Conservation (phyloP, 2,113 vertebrate species). For the Corythaeola cristata region DNA sequence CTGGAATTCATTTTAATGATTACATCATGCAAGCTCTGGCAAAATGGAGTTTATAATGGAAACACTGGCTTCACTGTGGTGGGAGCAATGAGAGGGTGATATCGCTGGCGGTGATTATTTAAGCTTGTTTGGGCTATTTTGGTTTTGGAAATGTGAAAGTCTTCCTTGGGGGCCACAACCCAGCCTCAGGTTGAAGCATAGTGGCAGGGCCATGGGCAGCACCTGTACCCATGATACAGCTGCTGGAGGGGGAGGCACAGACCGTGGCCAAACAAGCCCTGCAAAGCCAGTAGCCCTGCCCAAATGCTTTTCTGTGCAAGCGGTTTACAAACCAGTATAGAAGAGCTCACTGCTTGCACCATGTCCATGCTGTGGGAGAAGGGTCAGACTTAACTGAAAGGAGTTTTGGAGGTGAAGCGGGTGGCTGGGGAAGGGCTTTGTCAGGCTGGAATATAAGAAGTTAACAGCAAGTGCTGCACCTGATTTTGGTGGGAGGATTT, state of each 20-base stretch:
- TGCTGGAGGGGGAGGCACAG: background rate
- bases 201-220: background rate
- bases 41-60: background rate
- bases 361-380: background rate
- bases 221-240: background rate
- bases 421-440: background rate
- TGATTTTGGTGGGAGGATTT: constrained; percentile 8
- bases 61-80: background rate
- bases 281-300: background rate
- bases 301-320: background rate
- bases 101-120: background rate
- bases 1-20: constrained; percentile 32
- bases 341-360: background rate
- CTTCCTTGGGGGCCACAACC: background rate
- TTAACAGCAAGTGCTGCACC: background rate
- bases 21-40: background rate
- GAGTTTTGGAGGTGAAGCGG: background rate
- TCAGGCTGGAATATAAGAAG: background rate
- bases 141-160: background rate
- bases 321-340: background rate
- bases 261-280: rapidly evolving
- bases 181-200: background rate
- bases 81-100: background rate
- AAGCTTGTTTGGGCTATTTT: background rate
- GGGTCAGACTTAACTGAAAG: background rate